phyloP scores from a whole-genome alignment of 2,113 vertebrate species.

The Gobio gobio region DNA sequence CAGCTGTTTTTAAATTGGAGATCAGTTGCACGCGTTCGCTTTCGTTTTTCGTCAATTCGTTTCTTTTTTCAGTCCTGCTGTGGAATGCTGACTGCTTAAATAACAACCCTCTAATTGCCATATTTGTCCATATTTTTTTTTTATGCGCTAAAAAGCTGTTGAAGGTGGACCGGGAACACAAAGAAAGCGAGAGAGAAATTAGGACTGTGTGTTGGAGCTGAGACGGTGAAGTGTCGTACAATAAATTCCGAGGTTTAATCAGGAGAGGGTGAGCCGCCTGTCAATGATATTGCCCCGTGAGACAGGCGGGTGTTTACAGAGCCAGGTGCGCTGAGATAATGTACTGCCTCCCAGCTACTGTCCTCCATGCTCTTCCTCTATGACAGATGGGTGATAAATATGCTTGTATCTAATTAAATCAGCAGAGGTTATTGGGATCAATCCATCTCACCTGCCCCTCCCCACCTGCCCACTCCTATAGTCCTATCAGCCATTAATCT shows the following conservation, averaged over 20 bases:
- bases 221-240: slow-evolving; percentile 17
- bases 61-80: neutral
- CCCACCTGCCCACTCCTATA: neutral
- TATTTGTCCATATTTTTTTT: slow-evolving; percentile 3
- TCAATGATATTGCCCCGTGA: slow-evolving; percentile 22
- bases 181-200: neutral
- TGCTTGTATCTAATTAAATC: slow-evolving; percentile 49
- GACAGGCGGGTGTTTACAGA: slow-evolving; percentile 6
- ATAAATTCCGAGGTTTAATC: slow-evolving; percentile 23
- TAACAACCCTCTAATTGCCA: slow-evolving; percentile 3
- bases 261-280: neutral
- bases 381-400: slow-evolving; percentile 39
- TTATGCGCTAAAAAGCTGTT: slow-evolving; percentile 14
- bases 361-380: neutral
- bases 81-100: slow-evolving; percentile 28
- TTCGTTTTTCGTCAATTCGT: neutral
- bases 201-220: slow-evolving; percentile 9
- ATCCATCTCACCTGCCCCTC: slow-evolving; percentile 35
- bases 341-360: neutral
- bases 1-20: neutral
- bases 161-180: neutral
- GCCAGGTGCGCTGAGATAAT: slow-evolving; percentile 6
- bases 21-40: neutral
- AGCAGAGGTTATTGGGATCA: slow-evolving; percentile 35
- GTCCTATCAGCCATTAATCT: slow-evolving; percentile 25